These are phyloP conservation scores for Grantiella picta DNA, from an alignment of 2,113 vertebrate species.

Conservation along the genomic window DNA sequence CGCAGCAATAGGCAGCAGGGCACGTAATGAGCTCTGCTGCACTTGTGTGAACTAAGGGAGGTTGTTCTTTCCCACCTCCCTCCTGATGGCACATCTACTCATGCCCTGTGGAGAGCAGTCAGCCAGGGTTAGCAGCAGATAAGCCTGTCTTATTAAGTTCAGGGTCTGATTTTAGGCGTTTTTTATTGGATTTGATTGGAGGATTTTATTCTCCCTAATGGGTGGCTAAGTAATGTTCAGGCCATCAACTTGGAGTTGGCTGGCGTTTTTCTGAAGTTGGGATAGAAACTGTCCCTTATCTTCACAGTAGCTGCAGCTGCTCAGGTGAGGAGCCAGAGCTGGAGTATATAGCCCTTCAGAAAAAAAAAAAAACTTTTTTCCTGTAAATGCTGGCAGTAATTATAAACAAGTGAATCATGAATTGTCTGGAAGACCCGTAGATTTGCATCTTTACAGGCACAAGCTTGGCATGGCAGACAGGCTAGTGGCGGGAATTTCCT, in stretches of 20 bases:
- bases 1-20: constrained; percentile 11
- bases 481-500: not conserved
- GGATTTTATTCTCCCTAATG: not conserved
- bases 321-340: not conserved
- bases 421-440: not conserved
- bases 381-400: not conserved
- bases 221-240: not conserved
- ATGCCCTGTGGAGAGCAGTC: not conserved
- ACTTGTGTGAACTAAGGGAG: constrained; percentile 8
- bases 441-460: not conserved
- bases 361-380: not conserved
- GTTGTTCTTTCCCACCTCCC: not conserved
- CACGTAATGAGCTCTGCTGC: constrained; percentile 45
- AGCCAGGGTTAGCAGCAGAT: constrained; percentile 16
- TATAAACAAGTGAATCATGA: not conserved
- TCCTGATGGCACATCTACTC: not conserved
- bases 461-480: not conserved
- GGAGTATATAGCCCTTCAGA: not conserved
- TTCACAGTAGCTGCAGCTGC: not conserved
- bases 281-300: not conserved
- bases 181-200: not conserved
- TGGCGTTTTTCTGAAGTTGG: not conserved
- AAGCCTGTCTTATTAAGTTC: not conserved
- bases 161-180: not conserved
- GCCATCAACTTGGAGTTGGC: not conserved